Evolutionary conservation across 2,888 invertebrate species (phyloP), one percentile per base, ranked within the genome.

Genomic region (Heliconius hortense): DNA sequence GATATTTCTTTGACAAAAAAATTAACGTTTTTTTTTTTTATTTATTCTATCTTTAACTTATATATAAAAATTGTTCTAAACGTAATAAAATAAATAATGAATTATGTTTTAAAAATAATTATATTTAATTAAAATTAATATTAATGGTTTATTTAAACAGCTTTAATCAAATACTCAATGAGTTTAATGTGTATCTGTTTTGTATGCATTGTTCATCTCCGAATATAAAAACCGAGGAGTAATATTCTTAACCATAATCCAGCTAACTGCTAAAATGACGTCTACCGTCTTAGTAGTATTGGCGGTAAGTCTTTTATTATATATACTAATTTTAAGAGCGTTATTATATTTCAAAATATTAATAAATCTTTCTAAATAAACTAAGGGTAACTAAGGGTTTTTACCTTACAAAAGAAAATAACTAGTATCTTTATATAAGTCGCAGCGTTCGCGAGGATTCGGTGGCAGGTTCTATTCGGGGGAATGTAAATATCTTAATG

Each of bases 181-280:
- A 24, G 8, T 67, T 67, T 56, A 56, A 56, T 15, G 48, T 26
- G 15, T 56, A 56, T 56, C n/a, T 56, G n/a, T 56, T n/a, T 56
- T 56, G 56, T 56, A 11, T 53, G 31, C 31, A 53, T 69, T 69
- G 68, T 69, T 69, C 13, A 4, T 2, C 13, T 31, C 28, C 5
- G 28, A 69, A 69, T 69, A 69, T 56, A 53, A 69, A 69, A 13
- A 10, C 53, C n/a, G 28, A n/a, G 28, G n/a, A 13, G 28, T 4
- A 1, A n/a, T 15, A n/a, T 53, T 28, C 21, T 69, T 5, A 11
- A n/a, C 7, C 53, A 69, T 28, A 69, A 69, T n/a, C 53, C 53
- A 69, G 68, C n/a, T n/a, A 53, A 21, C 68, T 69, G 53, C 68
- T n/a, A 56, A 53, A 69, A 69, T 69, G 68, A 53, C 53, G 53